phyloP scores from a whole-genome alignment of 2,888 invertebrate species.

The Philonicus albiceps region DNA sequence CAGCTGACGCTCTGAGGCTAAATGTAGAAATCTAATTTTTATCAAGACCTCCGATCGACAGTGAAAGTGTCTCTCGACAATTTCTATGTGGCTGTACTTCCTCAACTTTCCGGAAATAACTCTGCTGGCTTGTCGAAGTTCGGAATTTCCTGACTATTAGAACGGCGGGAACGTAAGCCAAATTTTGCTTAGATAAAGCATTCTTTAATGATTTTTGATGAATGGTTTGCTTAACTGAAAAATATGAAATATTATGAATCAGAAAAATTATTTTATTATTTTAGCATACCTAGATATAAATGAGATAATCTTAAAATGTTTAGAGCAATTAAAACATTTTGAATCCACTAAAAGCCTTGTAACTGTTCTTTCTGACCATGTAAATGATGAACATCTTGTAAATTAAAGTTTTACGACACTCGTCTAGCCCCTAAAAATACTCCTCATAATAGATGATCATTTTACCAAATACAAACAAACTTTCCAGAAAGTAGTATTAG shows the following conservation, averaged over 20 bases:
- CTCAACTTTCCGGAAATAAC: neutral
- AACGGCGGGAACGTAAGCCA: neutral
- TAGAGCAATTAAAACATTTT: too few species aligned
- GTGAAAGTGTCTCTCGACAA: neutral
- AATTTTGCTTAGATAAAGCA: neutral
- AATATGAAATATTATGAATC: neutral
- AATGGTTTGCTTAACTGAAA: neutral
- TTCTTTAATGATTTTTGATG: neutral
- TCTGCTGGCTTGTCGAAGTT: neutral
- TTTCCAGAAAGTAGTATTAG: too few species aligned
- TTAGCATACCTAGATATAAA: neutral
- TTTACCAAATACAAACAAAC: too few species aligned
- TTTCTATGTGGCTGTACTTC: neutral
- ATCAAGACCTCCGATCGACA: neutral
- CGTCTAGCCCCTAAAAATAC: neutral
- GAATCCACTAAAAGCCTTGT: too few species aligned
- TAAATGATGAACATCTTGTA: too few species aligned
- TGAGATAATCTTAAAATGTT: too few species aligned
- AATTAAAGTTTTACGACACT: too few species aligned
- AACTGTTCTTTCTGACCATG: neutral
- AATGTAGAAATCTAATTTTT: neutral
- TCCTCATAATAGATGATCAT: neutral
- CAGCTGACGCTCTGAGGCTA: neutral
- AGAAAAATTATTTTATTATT: neutral
- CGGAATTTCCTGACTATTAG: neutral